These are phyloP conservation scores for Toxonevra muliebris DNA, from an alignment of 2,888 invertebrate genomes.

Conservation along the genomic window DNA sequence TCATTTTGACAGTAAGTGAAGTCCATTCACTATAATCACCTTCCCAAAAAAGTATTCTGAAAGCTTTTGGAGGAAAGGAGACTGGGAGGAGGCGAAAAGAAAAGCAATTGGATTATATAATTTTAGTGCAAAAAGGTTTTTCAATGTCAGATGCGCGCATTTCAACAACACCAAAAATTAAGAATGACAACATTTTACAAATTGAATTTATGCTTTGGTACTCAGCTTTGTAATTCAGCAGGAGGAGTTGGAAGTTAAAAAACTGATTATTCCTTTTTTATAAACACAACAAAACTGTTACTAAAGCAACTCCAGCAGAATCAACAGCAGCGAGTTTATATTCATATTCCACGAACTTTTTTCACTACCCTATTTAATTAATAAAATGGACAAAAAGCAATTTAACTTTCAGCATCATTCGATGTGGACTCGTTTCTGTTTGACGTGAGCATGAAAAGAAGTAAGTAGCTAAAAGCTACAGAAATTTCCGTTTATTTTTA, in stretches of 20 bases:
- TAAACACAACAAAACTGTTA: conserved; percentile 26
- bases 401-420: conserved; percentile 32
- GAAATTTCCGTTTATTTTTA: too few species aligned
- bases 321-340: background rate
- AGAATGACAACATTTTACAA: conserved; percentile 49
- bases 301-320: conserved; percentile 3
- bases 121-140: conserved; percentile 42
- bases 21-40: background rate
- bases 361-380: conserved; percentile 34
- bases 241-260: conserved; percentile 15
- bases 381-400: conserved; percentile 54
- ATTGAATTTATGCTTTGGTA: conserved; percentile 2
- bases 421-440: background rate
- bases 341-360: too few species aligned
- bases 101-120: conserved; percentile 48
- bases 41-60: too few species aligned
- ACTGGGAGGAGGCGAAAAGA: background rate
- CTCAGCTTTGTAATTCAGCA: background rate
- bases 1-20: background rate
- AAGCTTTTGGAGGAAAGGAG: too few species aligned
- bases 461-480: background rate
- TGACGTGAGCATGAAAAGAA: background rate
- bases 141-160: conserved; percentile 26
- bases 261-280: background rate
- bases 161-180: conserved; percentile 47